Percentiles rank a stretch among this genome's conserved stretches.
Conservation (phyloP, 2,888 invertebrate genomes). For the Formica aserva region DNA sequence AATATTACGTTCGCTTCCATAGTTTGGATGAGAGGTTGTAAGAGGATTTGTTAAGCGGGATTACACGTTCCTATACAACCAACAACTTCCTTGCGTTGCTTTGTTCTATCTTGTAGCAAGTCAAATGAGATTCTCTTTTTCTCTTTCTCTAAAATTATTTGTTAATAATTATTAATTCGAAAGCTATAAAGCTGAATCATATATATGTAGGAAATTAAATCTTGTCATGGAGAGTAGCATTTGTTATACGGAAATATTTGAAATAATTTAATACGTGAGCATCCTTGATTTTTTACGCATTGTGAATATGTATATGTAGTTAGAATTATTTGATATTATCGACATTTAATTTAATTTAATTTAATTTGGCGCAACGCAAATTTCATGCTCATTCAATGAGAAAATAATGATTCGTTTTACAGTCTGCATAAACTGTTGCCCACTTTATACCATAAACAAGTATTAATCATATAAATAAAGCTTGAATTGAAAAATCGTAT, state of each 20-base stretch:
- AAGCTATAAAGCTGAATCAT: slow-evolving; percentile 8
- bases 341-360: slow-evolving; percentile 50
- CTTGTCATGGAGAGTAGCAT: neutral
- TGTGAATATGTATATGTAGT: slow-evolving; percentile 14
- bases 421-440: slow-evolving; percentile 40
- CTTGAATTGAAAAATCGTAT: slow-evolving; percentile 40
- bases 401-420: slow-evolving; percentile 46
- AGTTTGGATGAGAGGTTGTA: slow-evolving; percentile 24
- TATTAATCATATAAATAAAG: slow-evolving; percentile 42
- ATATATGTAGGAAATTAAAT: slow-evolving; percentile 8
- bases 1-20: slow-evolving; percentile 37
- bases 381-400: slow-evolving; percentile 50
- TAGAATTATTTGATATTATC: slow-evolving; percentile 45
- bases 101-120: neutral
- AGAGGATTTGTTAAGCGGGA: slow-evolving; percentile 50
- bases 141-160: neutral
- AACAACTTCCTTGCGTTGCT: slow-evolving; percentile 19
- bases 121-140: neutral
- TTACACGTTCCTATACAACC: slow-evolving; percentile 42
- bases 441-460: slow-evolving; percentile 41
- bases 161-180: slow-evolving; percentile 26
- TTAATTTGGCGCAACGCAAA: slow-evolving; percentile 37
- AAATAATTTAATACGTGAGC: slow-evolving; percentile 15
- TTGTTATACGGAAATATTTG: slow-evolving; percentile 3
- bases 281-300: slow-evolving; percentile 49